phyloP scores from a whole-genome alignment of 2,113 vertebrate genomes.

The Callipepla californica region DNA sequence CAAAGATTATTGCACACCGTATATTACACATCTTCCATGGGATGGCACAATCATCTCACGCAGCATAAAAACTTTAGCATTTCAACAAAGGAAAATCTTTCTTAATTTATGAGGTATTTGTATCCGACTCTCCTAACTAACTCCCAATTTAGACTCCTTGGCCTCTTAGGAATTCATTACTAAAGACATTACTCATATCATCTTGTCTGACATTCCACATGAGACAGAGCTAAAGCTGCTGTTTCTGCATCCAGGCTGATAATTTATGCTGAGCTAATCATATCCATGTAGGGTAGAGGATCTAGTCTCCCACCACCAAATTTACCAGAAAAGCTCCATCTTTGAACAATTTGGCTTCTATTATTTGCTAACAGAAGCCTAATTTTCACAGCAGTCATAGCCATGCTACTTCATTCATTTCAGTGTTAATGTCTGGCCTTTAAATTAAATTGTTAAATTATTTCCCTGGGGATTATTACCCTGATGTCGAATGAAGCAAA shows the following conservation, averaged over 20 bases:
- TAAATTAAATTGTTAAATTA: conserved; percentile 37
- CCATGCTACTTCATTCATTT: conserved; percentile 22
- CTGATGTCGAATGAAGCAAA: conserved; percentile 13
- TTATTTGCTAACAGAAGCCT: not conserved
- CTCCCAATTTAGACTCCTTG: not conserved
- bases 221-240: not conserved
- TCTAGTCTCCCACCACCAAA: not conserved
- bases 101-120: not conserved
- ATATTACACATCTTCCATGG: not conserved
- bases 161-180: not conserved
- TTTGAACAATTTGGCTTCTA: not conserved
- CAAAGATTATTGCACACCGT: conserved; percentile 15
- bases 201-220: not conserved
- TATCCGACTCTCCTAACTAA: not conserved
- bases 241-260: not conserved
- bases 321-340: not conserved
- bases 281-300: not conserved
- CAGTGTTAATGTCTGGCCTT: conserved; percentile 17
- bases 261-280: not conserved
- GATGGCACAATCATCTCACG: not conserved
- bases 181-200: not conserved
- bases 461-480: not conserved
- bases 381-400: not conserved
- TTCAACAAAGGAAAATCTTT: not conserved
- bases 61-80: not conserved